A percentile compares a stretch with the other conserved stretches of the same genome.
phyloP scores from a whole-genome alignment of 2,888 invertebrate species.

The Meloe dianella region DNA sequence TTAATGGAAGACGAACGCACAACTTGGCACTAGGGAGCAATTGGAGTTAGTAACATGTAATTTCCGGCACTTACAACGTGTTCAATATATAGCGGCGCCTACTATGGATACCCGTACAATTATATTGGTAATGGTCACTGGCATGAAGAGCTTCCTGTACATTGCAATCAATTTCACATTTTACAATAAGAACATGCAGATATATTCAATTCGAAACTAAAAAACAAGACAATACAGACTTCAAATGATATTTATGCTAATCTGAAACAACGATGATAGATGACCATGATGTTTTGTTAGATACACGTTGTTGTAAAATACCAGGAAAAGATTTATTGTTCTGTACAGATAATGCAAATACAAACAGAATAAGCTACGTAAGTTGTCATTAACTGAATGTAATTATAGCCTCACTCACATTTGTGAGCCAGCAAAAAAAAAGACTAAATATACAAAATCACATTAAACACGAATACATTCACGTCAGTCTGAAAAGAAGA shows the following conservation, averaged over 20 bases:
- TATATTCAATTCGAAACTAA: neutral
- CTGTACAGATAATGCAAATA: neutral
- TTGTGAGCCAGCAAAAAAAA: neutral
- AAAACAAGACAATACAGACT: neutral
- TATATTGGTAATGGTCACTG: slow-evolving; percentile 18
- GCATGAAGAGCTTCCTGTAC: neutral
- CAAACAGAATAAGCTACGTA: neutral
- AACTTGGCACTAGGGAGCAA: slow-evolving; percentile 27
- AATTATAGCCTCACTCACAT: neutral
- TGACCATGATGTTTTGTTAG: neutral
- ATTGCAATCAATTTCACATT: neutral
- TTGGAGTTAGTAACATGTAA: slow-evolving; percentile 34
- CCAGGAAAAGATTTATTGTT: neutral
- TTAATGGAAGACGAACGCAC: slow-evolving; percentile 24
- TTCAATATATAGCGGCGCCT: slow-evolving; percentile 37
- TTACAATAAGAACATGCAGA: neutral
- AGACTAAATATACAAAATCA: neutral
- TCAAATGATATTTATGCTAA: slow-evolving; percentile 5
- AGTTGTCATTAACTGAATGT: neutral
- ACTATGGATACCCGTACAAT: slow-evolving; percentile 18
- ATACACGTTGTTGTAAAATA: neutral
- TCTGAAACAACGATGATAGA: slow-evolving; percentile 2
- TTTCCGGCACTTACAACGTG: slow-evolving; percentile 36
- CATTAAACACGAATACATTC: neutral
- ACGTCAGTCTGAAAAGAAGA: too few species aligned